Evolutionary conservation across 2,113 vertebrate genomes (phyloP), one percentile per base, ranked within the genome.

Genomic region (Gracilinanus agilis): DNA sequence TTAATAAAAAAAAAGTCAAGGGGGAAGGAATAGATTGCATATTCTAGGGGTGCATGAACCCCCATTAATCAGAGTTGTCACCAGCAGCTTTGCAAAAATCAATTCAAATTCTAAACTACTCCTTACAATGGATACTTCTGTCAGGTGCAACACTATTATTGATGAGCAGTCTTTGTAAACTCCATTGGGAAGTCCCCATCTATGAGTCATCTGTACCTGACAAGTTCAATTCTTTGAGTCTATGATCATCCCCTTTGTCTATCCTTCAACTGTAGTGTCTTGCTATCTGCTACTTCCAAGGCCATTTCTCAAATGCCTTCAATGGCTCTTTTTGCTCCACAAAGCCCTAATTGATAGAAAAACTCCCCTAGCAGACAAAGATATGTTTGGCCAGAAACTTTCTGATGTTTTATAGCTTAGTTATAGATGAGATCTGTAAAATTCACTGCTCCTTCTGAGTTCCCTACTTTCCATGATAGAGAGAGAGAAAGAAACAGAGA

Each of bases 321-420:
- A 83, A 16, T 49, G 27, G 19, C n/a, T 90, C 23, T 29, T 95
- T 95, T 56, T 94, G 83, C 92, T 95, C 93, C 88, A 91, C 40
- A 93, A 44, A 16, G 55, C 44, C 90, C 67, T 89, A 4, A 91
- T 91, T 29, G 34, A 89, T 90, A 54, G 58, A 95, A 67, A 89
- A 94, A 12, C 9, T 93, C 56, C 91, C 21, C 3, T 90, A 24
- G 19, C 13, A 83, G 16, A 23, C 6, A 83, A 44, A 55, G 24
- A 55, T 75, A n/a, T 94, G 53, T 96, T 88, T 91, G 93, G 83
- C 24, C 24, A 94, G 44, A 53, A 49, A 96, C 5, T 96, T 94
- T 58, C 55, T 91, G 25, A 95, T 56, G 34, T 92, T 96, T 91
- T 95, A 94, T 44, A 19, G 13, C 34, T 92, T 91, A 56, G 53